Percentiles rank a stretch among this genome's conserved stretches.
Evolutionary conservation across 1,140 invertebrate species (phyloP).

Genomic region (Battus philenor): DNA sequence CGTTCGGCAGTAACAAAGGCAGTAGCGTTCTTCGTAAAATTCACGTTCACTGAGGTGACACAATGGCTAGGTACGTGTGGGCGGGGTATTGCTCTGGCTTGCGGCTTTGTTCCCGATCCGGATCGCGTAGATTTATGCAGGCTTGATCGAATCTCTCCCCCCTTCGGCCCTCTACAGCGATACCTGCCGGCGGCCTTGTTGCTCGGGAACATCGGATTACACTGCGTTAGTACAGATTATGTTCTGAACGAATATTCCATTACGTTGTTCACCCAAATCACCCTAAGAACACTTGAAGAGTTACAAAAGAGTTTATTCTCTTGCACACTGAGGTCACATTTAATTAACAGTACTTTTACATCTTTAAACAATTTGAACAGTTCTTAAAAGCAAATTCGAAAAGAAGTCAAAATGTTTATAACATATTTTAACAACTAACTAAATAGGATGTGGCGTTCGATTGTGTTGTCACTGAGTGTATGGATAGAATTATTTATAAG

Average conservation of each 20-base stretch:
- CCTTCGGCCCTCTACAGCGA: constrained; percentile 37
- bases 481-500: no score
- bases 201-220: constrained; percentile 8
- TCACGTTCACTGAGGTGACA: constrained; percentile 11
- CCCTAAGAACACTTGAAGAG: neutral
- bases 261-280: no score
- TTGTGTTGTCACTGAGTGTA: no score
- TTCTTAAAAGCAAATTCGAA: no score
- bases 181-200: constrained; percentile 28
- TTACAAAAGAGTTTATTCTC: no score
- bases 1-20: neutral
- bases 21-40: constrained; percentile 7
- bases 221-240: constrained; percentile 2
- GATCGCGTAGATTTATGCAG: constrained; percentile 68
- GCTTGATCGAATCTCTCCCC: constrained; percentile 52
- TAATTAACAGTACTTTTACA: no score
- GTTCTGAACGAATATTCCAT: neutral
- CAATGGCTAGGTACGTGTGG: constrained; percentile 1
- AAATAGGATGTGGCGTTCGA: no score
- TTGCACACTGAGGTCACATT: no score
- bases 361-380: no score
- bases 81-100: constrained; percentile 40
- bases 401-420: no score
- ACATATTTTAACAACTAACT: no score
- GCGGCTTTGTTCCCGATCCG: constrained; percentile 61